Evolutionary conservation across 1,140 invertebrate genomes (phyloP).

Genomic region (Aleiodes sp.): DNA sequence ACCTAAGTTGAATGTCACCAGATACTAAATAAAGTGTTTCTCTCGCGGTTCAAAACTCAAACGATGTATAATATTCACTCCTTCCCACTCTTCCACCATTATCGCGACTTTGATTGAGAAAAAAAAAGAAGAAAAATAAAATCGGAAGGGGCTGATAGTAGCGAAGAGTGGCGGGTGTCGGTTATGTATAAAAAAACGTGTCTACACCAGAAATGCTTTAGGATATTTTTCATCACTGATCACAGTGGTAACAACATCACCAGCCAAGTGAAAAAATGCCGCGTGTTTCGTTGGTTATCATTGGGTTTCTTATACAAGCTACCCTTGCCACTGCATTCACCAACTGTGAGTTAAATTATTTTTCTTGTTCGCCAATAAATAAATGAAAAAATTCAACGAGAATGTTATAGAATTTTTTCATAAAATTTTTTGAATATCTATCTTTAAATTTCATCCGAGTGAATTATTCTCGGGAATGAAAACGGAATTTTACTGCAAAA

Average conservation of each 20-base stretch:
- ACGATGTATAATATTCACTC: too few species aligned
- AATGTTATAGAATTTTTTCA: too few species aligned
- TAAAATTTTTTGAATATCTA: too few species aligned
- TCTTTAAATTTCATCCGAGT: too few species aligned
- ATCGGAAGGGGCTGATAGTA: neutral
- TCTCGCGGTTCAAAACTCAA: too few species aligned
- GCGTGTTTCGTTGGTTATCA: constrained; percentile 19
- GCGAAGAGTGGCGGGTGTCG: neutral
- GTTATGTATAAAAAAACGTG: constrained; percentile 38
- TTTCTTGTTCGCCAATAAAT: neutral
- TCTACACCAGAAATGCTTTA: constrained; percentile 29
- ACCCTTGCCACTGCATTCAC: constrained; percentile 2
- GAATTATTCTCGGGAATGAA: too few species aligned
- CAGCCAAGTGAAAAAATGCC: constrained; percentile 36
- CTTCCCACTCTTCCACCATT: neutral
- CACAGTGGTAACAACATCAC: constrained; percentile 8
- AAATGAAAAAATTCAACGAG: neutral
- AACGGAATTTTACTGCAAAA: too few species aligned
- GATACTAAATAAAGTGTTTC: too few species aligned
- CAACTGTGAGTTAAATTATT: constrained; percentile 23
- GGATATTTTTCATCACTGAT: constrained; percentile 33
- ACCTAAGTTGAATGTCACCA: neutral
- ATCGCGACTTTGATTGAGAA: too few species aligned
- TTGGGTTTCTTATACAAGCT: constrained; percentile 21
- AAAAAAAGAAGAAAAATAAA: neutral